phyloP scores from a whole-genome alignment of 2,888 invertebrate species.

The Chrysopilus asiliformis region DNA sequence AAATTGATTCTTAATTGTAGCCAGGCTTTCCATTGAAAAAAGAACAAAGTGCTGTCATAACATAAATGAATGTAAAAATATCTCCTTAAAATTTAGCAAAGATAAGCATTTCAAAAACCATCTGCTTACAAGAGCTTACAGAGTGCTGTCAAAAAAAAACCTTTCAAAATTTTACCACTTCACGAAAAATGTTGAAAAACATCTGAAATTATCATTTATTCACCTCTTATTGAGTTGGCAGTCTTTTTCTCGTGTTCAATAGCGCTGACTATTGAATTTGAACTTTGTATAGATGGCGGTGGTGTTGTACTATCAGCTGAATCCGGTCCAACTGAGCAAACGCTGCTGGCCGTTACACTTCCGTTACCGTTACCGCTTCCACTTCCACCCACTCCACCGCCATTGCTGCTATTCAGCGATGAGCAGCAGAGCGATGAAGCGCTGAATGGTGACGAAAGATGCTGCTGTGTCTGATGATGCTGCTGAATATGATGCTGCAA shows the following conservation, averaged over 20 bases:
- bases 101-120: too few relatives aligned
- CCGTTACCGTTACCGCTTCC: slow-evolving; percentile 5
- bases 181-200: too few relatives aligned
- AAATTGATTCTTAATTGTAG: too few relatives aligned
- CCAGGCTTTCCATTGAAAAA: too few relatives aligned
- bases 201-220: too few relatives aligned
- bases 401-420: slow-evolving; percentile 5
- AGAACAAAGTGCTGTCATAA: too few relatives aligned
- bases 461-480: slow-evolving; percentile 11
- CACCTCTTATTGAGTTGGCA: slow-evolving; percentile 25
- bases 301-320: slow-evolving; percentile 25
- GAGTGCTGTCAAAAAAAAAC: too few relatives aligned
- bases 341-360: slow-evolving; percentile 7
- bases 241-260: slow-evolving; percentile 23
- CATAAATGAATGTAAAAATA: too few relatives aligned
- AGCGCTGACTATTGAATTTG: slow-evolving; percentile 18
- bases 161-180: too few relatives aligned
- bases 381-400: slow-evolving; percentile 6
- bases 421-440: slow-evolving; percentile 4
- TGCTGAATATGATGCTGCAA: slow-evolving; percentile 11
- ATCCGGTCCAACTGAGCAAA: slow-evolving; percentile 16
- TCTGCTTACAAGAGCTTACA: too few relatives aligned
- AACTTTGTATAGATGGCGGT: slow-evolving; percentile 20
- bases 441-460: slow-evolving; percentile 9
- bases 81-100: too few relatives aligned